Base-by-base conservation (phyloP, 2,113 vertebrate genomes). In the Gallinago paraguaiae region DNA sequence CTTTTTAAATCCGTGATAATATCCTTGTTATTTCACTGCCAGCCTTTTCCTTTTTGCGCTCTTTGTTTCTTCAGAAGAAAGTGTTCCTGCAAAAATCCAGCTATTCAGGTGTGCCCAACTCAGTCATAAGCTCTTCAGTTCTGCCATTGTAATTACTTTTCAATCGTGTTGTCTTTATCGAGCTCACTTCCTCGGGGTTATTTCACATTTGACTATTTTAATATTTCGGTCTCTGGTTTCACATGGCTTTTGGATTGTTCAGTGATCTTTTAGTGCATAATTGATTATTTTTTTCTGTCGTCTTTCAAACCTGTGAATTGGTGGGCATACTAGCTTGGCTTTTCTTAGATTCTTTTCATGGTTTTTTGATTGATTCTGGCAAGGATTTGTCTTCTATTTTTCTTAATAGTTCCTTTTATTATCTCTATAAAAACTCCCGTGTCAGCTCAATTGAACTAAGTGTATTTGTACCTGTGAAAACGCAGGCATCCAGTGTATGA, bases 331-430 rank as follows among this genome's bases (percentile, higher is more conserved):
- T 74, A 28, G 9, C 48, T 64, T 48, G 48, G 53, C 51, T 84
- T 86, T 71, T 37, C 86, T 64, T 18, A 7, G 5, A 4, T 70
- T 60, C 80, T 89, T 35, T 87, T 79, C 68, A 46, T 70, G 31
- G 37, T 20, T 88, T 70, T 88, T 24, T 87, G 84, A 87, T 74
- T 80, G 75, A 95, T 91, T 91, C 82, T 80, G 68, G 78, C 75
- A 41, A 80, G 63, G 54, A 65, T 67, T 50, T 77, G 4, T 54
- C 88, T 92, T 74, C 60, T 65, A 35, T 65, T 82, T 94, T 96
- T 59, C 91, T 24, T 87, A 65, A 61, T 82, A 69, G 59, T 80
- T 94, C 31, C 68, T 80, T 92, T 93, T 92, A 93, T 78, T 93
- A 70, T 43, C 60, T 78, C 76, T 63, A 27, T 91, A 75, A 79